phyloP scores from a whole-genome alignment of 2,797 vertebrate genomes.

The Apogon talboti region DNA sequence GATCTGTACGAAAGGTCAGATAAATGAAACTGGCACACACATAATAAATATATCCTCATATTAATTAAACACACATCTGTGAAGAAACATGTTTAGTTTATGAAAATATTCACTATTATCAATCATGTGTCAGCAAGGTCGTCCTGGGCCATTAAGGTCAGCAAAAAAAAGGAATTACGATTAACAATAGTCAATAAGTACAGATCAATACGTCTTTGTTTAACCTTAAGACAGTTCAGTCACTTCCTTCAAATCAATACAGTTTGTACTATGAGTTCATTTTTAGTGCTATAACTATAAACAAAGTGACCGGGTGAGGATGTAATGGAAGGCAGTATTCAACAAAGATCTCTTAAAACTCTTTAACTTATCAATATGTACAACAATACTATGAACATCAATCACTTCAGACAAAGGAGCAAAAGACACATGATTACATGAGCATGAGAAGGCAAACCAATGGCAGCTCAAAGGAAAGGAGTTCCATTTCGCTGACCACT shows the following conservation, averaged over 20 bases:
- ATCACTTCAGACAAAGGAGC: background rate
- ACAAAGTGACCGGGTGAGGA: background rate
- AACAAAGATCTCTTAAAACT: background rate
- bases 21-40: constrained; percentile 49
- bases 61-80: background rate
- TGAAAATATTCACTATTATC: constrained; percentile 8
- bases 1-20: constrained; percentile 13
- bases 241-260: constrained; percentile 5
- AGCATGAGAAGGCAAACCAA: background rate
- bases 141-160: constrained; percentile 88
- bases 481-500: background rate
- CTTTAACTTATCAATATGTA: background rate
- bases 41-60: background rate
- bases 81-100: background rate
- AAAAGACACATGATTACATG: background rate
- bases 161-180: background rate
- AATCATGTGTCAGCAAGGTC: constrained; percentile 89
- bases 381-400: background rate
- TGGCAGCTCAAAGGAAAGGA: background rate
- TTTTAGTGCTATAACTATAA: constrained; percentile 1
- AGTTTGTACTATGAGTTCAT: background rate
- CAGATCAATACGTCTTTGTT: constrained; percentile 11
- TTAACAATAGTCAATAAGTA: background rate
- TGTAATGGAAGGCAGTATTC: constrained; percentile 12
- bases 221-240: constrained; percentile 1